phyloP scores from a whole-genome alignment of 2,797 vertebrate genomes.

The Spinus olivaceus region DNA sequence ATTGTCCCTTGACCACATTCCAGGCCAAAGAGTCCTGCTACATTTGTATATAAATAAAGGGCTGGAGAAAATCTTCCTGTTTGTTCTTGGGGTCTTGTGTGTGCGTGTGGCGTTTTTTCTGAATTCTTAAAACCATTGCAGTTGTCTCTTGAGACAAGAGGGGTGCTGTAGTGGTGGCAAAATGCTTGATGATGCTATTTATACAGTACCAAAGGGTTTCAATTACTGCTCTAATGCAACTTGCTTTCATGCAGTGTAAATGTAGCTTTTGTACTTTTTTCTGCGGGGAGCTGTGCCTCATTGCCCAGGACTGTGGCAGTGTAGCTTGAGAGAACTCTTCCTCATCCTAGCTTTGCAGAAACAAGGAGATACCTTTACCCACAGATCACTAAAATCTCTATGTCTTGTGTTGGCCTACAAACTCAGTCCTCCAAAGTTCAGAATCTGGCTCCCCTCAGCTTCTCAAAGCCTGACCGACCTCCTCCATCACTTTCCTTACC shows the following conservation, averaged over 20 bases:
- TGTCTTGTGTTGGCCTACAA: neutral
- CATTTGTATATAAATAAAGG: neutral
- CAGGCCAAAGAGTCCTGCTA: neutral
- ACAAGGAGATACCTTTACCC: neutral
- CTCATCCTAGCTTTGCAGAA: neutral
- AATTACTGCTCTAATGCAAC: neutral
- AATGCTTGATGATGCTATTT: neutral
- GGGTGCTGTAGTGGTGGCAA: neutral
- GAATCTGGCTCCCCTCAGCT: neutral
- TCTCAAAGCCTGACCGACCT: neutral
- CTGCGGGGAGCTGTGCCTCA: neutral
- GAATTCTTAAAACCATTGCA: neutral
- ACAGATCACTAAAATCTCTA: neutral
- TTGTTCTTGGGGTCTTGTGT: neutral
- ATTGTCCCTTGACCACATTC: neutral
- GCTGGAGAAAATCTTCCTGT: neutral
- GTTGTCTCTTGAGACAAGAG: neutral
- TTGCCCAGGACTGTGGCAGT: neutral
- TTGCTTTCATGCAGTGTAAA: neutral
- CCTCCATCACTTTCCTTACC: neutral
- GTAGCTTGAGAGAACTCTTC: neutral
- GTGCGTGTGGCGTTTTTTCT: accelerated
- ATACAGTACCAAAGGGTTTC: neutral
- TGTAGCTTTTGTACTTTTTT: neutral
- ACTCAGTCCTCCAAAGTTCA: neutral